Conservation (phyloP, 2,797 vertebrate genomes). For the Tamandua tetradactyla region DNA sequence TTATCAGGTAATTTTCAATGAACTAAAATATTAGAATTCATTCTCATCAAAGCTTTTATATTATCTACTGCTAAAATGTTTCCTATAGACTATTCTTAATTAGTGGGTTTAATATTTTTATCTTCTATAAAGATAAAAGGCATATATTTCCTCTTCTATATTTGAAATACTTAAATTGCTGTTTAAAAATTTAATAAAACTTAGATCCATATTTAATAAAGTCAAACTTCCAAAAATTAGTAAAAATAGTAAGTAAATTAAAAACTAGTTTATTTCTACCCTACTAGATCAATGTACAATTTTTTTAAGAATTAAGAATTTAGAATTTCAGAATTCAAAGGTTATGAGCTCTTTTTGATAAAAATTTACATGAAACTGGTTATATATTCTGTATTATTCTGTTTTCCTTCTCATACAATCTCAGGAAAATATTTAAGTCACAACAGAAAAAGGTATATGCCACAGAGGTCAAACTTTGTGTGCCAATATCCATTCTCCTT, state of each 20-base stretch:
- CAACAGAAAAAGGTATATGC: background rate
- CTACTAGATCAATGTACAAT: conserved; percentile 14
- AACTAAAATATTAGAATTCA: conserved; percentile 43
- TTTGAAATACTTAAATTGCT: background rate
- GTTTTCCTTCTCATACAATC: background rate
- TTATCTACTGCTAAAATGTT: conserved; percentile 6
- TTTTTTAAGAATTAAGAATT: background rate
- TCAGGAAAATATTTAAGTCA: conserved; percentile 8
- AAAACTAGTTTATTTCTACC: conserved; percentile 11
- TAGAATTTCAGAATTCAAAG: conserved; percentile 13
- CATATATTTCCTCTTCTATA: background rate
- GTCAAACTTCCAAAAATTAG: background rate
- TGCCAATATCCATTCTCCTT: background rate
- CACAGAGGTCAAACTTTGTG: background rate
- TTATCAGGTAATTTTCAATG: conserved; percentile 34
- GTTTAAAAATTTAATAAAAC: conserved; percentile 36
- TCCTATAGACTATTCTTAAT: conserved; percentile 17
- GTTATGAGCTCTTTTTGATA: conserved; percentile 11
- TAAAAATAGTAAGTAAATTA: conserved; percentile 17
- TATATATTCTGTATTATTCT: background rate
- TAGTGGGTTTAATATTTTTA: conserved; percentile 5
- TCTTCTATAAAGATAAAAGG: conserved; percentile 52
- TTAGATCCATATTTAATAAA: conserved; percentile 26
- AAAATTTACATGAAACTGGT: background rate
- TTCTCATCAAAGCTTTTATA: conserved; percentile 47